Evolutionary conservation across 2,797 vertebrate genomes (phyloP).

Genomic region (Monodelphis domestica): DNA sequence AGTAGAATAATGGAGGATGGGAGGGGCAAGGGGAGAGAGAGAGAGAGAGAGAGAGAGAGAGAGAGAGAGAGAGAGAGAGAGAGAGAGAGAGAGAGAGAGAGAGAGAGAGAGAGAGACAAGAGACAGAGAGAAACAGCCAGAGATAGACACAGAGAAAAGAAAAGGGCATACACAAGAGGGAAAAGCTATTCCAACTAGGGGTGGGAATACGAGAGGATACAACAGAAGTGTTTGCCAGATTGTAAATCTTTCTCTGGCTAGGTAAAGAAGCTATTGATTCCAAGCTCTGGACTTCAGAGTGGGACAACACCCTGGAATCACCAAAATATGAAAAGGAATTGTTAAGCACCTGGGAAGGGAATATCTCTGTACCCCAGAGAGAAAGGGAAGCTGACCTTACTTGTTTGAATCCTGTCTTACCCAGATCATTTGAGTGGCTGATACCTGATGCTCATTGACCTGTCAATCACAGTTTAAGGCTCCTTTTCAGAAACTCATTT

Average conservation of each 20-base stretch:
- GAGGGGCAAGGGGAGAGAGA: background rate
- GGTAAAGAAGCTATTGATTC: background rate
- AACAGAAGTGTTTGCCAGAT: background rate
- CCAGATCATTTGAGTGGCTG: background rate
- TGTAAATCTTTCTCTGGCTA: background rate
- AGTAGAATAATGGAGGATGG: too few species aligned
- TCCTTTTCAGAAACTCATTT: background rate
- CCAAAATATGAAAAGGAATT: background rate
- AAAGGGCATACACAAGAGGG: background rate
- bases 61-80: background rate
- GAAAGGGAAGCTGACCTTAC: background rate
- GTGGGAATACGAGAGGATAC: background rate
- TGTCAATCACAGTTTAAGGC: background rate
- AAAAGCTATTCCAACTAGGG: background rate
- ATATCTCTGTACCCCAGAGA: background rate
- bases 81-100: background rate
- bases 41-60: background rate
- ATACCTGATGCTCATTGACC: background rate
- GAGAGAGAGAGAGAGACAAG: too few species aligned
- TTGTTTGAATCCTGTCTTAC: background rate
- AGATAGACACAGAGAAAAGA: background rate
- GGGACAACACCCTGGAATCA: background rate
- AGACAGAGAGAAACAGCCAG: background rate
- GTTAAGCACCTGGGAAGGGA: background rate
- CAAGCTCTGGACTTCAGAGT: background rate